Evolutionary conservation across 2,113 vertebrate genomes (phyloP).

Genomic region (Grantiella picta): DNA sequence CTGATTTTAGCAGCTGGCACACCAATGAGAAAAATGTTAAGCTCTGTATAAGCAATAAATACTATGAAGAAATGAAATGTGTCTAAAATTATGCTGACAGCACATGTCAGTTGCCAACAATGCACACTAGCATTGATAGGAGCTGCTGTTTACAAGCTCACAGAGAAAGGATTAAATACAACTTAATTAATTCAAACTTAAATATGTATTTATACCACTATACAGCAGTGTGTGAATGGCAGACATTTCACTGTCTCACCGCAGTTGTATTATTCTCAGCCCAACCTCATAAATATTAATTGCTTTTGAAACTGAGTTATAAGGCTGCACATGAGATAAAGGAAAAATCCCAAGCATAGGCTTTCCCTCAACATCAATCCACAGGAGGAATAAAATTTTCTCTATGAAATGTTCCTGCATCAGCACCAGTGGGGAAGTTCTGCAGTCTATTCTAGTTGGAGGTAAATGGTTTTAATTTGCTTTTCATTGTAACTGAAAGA

Average conservation of each 20-base stretch:
- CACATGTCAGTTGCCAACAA: not conserved
- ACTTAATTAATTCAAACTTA: conserved; percentile 18
- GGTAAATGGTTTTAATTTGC: conserved; percentile 17
- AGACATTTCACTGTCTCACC: not conserved
- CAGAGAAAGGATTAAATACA: conserved; percentile 1
- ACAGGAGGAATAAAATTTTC: not conserved
- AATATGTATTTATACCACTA: conserved; percentile 1
- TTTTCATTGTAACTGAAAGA: not conserved
- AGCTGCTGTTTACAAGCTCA: not conserved
- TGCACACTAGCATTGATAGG: not conserved
- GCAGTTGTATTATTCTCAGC: not conserved
- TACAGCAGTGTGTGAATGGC: not conserved
- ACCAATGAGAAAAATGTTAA: not conserved
- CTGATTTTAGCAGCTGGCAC: not conserved
- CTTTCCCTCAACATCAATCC: not conserved
- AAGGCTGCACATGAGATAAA: not conserved
- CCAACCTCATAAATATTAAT: conserved; percentile 49
- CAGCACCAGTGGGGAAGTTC: conserved; percentile 15
- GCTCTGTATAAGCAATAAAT: not conserved
- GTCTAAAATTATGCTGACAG: conserved; percentile 16
- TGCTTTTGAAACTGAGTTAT: not conserved
- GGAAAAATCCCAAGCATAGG: not conserved
- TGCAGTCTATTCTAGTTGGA: not conserved
- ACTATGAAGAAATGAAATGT: not conserved
- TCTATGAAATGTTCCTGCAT: not conserved